Evolutionary conservation across 30 jellyfish, hydroid and myxozoan genomes (phyloP), one percentile per base, ranked within the genome.

Genomic region (Sanderia malayensis): DNA sequence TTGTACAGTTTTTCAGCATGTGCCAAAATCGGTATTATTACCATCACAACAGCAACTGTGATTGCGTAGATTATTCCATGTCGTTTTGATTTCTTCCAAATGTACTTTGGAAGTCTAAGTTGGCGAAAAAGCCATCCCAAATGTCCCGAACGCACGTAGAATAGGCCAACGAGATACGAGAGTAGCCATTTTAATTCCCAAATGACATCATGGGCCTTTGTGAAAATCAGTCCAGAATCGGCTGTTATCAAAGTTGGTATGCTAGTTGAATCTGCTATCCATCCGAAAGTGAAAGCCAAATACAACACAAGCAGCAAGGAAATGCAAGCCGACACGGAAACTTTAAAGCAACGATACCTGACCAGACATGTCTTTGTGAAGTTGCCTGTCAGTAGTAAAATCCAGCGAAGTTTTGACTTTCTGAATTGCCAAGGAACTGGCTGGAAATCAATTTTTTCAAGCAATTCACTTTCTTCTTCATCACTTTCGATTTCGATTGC

Each of bases 171-270:
- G 24, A 78, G 25, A 45, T 47, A 78, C 23, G 82, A 61, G n/a
- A 78, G 68, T n/a, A 57, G 62, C 89, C 89, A 78, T 55, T 78
- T 78, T 1, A 64, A 41, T 41, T 64, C 67, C 82, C 81, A 78
- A 7, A 78, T 34, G 4, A 69, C 89, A 53, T 78, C 89, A 22
- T 78, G 89, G 58, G 46, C 69, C n/a, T 18, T 31, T 7, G 89
- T 64, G 75, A 78, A 78, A 24, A 15, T 18, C 4, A 49, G 18
- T 8, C 24, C 27, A 4, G 25, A 11, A 3, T 49, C 64, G 4
- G 64, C 64, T 49, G 23, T 15, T 9, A 49, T 49, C 27, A 49
- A 19, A 11, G 27, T 49, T 4, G 64, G 64, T 24, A 11, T 4
- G 4, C 18, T 18, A 2, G 4, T 49, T 4, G 64, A 24, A 3